Evolutionary conservation across 2,888 invertebrate genomes (phyloP).

Genomic region (Spodoptera exigua): DNA sequence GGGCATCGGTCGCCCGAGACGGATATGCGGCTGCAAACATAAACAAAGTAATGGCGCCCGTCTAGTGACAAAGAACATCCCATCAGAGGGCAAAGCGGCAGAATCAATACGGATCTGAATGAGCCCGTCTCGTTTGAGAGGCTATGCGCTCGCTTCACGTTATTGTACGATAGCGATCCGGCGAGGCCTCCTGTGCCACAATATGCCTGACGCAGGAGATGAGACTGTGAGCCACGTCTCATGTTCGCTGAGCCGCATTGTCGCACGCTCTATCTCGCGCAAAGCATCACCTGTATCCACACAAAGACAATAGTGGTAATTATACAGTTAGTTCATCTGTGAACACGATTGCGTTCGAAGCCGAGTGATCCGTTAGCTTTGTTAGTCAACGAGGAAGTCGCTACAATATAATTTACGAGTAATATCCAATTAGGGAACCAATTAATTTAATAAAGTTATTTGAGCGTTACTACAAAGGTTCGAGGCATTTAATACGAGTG

Average conservation of each 20-base stretch:
- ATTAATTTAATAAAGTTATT: slow-evolving; percentile 7
- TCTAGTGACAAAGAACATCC: slow-evolving; percentile 79
- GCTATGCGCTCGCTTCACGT: slow-evolving; percentile 47
- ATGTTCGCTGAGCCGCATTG: slow-evolving; percentile 57
- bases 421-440: slow-evolving; percentile 16
- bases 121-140: slow-evolving; percentile 39
- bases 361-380: slow-evolving; percentile 27
- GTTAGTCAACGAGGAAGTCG: slow-evolving; percentile 13
- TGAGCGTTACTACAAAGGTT: background rate
- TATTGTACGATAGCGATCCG: slow-evolving; percentile 60
- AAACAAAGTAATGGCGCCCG: slow-evolving; percentile 79
- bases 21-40: slow-evolving; percentile 78
- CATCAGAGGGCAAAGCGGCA: slow-evolving; percentile 70
- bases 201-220: slow-evolving; percentile 57
- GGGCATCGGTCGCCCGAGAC: slow-evolving; percentile 74
- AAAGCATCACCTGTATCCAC: slow-evolving; percentile 38
- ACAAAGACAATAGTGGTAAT: slow-evolving; percentile 50
- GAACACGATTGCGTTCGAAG: slow-evolving; percentile 27
- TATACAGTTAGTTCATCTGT: slow-evolving; percentile 53
- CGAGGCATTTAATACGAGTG: background rate
- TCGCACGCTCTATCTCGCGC: slow-evolving; percentile 37
- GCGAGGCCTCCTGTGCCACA: slow-evolving; percentile 37
- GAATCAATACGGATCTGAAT: slow-evolving; percentile 70
- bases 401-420: background rate
- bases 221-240: slow-evolving; percentile 53